Base-by-base conservation (phyloP, 2,888 invertebrate species). In the Leptinotarsa peninsularis region DNA sequence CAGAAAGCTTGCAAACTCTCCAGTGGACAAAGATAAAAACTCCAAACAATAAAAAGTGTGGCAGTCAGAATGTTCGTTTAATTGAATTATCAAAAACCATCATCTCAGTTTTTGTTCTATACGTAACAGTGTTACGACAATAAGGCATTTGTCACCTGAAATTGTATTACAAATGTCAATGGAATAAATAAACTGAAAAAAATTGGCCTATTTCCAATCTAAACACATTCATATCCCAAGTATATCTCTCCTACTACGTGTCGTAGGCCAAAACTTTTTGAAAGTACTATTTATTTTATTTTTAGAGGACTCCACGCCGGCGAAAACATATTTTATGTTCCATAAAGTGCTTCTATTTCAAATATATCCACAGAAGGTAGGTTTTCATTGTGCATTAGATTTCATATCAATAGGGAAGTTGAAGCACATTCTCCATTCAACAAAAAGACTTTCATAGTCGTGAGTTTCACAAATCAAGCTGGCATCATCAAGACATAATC, bases 241-340 rank as follows among this genome's bases (percentile, higher is more conserved):
- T 52, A n/a, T 17, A 52, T 17, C 52, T 17, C n/a, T n/a, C n/a
- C 52, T 52, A 15, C n/a, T 17, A 52, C 52, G n/a, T 17, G 52
- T 52, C 52, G 52, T 52, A 52, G 52, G 52, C 52, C 52, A 52
- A 52, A n/a, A n/a, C 52, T 52, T 13, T 52, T 4, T n/a, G 52
- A 52, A 52, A 52, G n/a, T 52, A 52, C 52, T 52, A 52, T 52
- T 52, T 52, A 52, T 52, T 52, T 52, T 52, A 52, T 52, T 52
- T 52, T 52, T 52, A 52, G 52, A n/a, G n/a, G n/a, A 52, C 52
- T 52, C 4, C 52, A 52, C 15, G 52, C 52, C 52, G 4, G n/a
- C 52, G 15, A n/a, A 52, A 52, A 52, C 43, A 43, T 43, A 5
- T 43, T 43, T 43, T 43, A 43, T 43, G 43, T 43, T 43, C 10